phyloP scores from a whole-genome alignment of 2,113 vertebrate genomes.

The Heterotilapia buettikoferi region DNA sequence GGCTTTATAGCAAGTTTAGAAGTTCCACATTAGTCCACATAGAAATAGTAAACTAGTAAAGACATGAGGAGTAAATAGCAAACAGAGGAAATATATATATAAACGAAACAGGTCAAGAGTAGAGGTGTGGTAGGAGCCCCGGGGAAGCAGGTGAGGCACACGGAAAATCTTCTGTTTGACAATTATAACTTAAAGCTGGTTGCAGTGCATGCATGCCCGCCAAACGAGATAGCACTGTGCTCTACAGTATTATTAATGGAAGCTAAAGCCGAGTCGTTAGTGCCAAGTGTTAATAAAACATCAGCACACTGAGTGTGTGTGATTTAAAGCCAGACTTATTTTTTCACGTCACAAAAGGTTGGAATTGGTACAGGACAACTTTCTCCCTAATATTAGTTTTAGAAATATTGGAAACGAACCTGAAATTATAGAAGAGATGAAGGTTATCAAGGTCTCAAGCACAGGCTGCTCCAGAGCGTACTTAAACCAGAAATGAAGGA shows the following conservation, averaged over 20 bases:
- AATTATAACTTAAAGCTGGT: background rate
- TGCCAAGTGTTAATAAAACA: background rate
- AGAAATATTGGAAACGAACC: fast-evolving
- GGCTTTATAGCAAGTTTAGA: fast-evolving
- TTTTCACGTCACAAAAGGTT: background rate
- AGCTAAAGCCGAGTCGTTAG: background rate
- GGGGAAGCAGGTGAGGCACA: background rate
- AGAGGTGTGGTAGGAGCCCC: fast-evolving
- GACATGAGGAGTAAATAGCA: background rate
- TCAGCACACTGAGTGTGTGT: fast-evolving
- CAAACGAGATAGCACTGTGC: background rate
- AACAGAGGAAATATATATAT: background rate
- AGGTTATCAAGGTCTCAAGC: background rate
- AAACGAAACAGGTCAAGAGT: fast-evolving
- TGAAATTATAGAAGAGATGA: background rate
- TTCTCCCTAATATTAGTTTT: background rate
- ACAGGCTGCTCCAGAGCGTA: background rate
- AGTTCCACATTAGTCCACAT: background rate
- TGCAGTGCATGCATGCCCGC: background rate
- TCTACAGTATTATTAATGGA: background rate
- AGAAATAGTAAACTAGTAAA: background rate
- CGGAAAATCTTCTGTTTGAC: background rate
- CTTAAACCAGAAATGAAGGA: background rate
- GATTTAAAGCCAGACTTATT: background rate
- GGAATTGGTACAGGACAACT: background rate